Percentiles rank a stretch among this genome's conserved stretches.
phyloP scores from a whole-genome alignment of 2,797 vertebrate genomes.

The Eulemur rubriventer region DNA sequence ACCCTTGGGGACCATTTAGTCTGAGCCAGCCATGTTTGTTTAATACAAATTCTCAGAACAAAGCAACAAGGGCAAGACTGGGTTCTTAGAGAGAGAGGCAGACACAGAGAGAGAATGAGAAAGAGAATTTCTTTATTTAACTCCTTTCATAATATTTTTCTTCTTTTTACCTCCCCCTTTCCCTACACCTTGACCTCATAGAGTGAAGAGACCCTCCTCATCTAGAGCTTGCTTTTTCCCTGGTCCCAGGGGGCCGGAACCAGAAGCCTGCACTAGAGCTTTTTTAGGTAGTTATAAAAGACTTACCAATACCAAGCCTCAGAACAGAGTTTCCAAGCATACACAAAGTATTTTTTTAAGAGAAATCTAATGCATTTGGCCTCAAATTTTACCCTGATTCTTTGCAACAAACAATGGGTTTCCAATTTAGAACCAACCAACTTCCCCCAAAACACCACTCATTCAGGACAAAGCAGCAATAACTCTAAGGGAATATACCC shows the following conservation, averaged over 20 bases:
- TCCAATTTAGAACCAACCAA: not conserved
- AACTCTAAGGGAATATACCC: not conserved
- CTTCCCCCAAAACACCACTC: not conserved
- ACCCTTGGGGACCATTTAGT: not conserved
- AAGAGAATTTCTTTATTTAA: not conserved
- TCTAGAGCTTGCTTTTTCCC: not conserved
- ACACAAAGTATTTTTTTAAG: slow-evolving; percentile 13
- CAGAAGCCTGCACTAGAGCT: not conserved
- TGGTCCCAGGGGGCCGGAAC: not conserved
- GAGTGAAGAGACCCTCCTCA: not conserved
- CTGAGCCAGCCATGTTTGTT: not conserved
- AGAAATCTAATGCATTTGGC: not conserved
- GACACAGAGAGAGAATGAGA: not conserved
- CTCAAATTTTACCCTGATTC: not conserved
- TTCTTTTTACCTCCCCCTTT: not conserved
- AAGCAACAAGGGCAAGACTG: not conserved
- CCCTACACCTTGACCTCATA: not conserved
- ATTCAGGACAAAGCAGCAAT: not conserved
- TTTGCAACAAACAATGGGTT: not conserved
- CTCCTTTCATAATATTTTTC: not conserved
- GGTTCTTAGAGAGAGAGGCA: not conserved
- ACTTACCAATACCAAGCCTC: not conserved
- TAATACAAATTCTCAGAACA: slow-evolving; percentile 20
- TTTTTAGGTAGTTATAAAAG: not conserved
- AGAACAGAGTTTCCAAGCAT: slow-evolving; percentile 19